These are phyloP conservation scores for Drosophila neotestacea DNA, from an alignment of 2,888 invertebrate species.

Conservation along the genomic window DNA sequence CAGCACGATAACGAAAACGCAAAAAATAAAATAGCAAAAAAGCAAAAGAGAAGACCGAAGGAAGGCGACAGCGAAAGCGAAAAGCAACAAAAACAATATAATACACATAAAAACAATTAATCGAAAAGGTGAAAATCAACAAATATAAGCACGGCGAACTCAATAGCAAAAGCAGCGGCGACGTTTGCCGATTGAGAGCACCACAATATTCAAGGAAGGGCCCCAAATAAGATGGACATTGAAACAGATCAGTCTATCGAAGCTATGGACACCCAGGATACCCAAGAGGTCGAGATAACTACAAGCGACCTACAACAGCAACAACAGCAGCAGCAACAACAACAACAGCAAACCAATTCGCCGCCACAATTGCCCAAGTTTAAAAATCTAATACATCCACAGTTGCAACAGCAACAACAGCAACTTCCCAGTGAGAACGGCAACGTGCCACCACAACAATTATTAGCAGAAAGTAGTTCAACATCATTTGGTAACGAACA, in stretches of 20 bases:
- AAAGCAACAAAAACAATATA: slow-evolving; percentile 8
- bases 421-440: slow-evolving; percentile 81
- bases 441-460: slow-evolving; percentile 80
- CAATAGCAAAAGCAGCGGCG: slow-evolving; percentile 33
- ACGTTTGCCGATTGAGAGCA: slow-evolving; percentile 40
- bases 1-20: slow-evolving; percentile 34
- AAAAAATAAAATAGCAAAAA: neutral
- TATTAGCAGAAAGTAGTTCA: slow-evolving; percentile 75
- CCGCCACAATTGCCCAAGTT: slow-evolving; percentile 76
- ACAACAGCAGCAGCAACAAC: slow-evolving; percentile 65
- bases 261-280: slow-evolving; percentile 85
- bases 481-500: slow-evolving; percentile 80
- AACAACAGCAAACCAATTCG: slow-evolving; percentile 55
- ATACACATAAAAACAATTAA: slow-evolving; percentile 1
- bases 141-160: slow-evolving; percentile 16
- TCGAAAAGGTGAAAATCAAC: slow-evolving; percentile 13
- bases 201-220: slow-evolving; percentile 24
- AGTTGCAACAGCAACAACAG: slow-evolving; percentile 56
- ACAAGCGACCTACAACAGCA: slow-evolving; percentile 81
- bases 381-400: slow-evolving; percentile 70
- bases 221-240: slow-evolving; percentile 82
- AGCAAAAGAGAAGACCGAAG: neutral
- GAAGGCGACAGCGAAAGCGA: neutral
- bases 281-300: slow-evolving; percentile 84
- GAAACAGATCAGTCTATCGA: slow-evolving; percentile 85